A percentile compares a stretch with the other conserved stretches of the same genome.
phyloP scores from a whole-genome alignment of 2,113 vertebrate genomes.

The Scalopus aquaticus region DNA sequence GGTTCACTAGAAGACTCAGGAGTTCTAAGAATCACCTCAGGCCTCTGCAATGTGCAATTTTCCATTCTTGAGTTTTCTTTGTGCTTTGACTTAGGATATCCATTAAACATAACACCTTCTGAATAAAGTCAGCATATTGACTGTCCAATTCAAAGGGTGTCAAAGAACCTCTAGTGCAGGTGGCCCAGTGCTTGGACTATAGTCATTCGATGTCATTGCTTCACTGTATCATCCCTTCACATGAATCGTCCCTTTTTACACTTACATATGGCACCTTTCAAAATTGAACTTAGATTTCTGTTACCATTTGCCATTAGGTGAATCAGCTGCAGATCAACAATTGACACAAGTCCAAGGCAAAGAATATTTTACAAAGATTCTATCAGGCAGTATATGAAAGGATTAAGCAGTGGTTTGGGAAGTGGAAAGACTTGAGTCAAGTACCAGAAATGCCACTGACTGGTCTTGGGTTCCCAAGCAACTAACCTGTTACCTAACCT shows the following conservation, averaged over 20 bases:
- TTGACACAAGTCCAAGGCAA: not conserved
- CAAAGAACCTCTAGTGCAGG: not conserved
- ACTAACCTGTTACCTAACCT: not conserved
- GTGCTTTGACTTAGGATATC: not conserved
- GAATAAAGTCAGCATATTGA: not conserved
- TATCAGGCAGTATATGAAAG: not conserved
- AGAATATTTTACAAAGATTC: not conserved
- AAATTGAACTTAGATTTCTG: not conserved
- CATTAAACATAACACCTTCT: not conserved
- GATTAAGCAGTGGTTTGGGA: not conserved
- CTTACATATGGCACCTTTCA: not conserved
- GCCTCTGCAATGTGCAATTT: not conserved
- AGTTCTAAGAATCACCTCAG: not conserved
- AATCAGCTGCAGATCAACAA: not conserved
- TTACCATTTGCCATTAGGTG: not conserved
- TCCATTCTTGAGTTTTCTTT: not conserved
- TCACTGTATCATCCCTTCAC: not conserved
- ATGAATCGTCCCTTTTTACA: not conserved
- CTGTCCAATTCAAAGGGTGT: not conserved
- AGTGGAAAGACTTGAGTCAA: not conserved
- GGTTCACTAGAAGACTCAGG: not conserved
- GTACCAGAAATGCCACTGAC: not conserved
- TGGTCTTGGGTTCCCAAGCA: not conserved
- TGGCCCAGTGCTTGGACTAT: not conserved
- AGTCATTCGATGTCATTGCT: not conserved